phyloP scores from a whole-genome alignment of 1,140 invertebrate species.

The Heterodera schachtii region DNA sequence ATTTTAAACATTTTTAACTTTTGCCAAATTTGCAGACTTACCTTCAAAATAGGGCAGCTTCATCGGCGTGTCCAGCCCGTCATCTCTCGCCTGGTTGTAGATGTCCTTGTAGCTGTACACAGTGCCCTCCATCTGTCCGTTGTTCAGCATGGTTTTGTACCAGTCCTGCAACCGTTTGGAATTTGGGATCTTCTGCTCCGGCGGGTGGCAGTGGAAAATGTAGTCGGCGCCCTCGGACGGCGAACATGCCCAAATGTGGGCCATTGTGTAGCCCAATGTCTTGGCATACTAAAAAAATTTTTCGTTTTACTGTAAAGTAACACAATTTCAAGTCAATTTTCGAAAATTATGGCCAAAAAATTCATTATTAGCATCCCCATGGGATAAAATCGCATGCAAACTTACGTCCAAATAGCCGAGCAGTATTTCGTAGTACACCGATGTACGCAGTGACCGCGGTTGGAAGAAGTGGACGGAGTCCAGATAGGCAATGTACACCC shows the following conservation, averaged over 20 bases:
- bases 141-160: slow-evolving; percentile 99
- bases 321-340: background rate
- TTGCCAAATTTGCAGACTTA: background rate
- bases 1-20: background rate
- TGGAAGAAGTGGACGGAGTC: slow-evolving; percentile 99
- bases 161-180: slow-evolving; percentile 98
- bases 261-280: slow-evolving; percentile 95
- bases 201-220: slow-evolving; percentile 99
- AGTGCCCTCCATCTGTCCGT: slow-evolving; percentile 95
- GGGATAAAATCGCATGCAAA: background rate
- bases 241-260: slow-evolving; percentile 99
- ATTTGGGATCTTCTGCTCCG: slow-evolving; percentile 98
- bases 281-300: slow-evolving; percentile 87
- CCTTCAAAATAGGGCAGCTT: slow-evolving; percentile 89
- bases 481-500: slow-evolving; percentile 98
- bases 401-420: slow-evolving; percentile 78
- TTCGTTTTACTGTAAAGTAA: background rate
- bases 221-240: slow-evolving; percentile 99
- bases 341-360: too few species aligned
- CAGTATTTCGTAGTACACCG: slow-evolving; percentile 98
- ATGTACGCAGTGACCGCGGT: slow-evolving; percentile 91
- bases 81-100: slow-evolving; percentile 80
- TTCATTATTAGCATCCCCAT: too few species aligned
- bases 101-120: slow-evolving; percentile 92
- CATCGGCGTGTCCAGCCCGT: slow-evolving; percentile 88